Evolutionary conservation across 2,797 vertebrate genomes (phyloP).

Genomic region (Oophaga sylvatica): DNA sequence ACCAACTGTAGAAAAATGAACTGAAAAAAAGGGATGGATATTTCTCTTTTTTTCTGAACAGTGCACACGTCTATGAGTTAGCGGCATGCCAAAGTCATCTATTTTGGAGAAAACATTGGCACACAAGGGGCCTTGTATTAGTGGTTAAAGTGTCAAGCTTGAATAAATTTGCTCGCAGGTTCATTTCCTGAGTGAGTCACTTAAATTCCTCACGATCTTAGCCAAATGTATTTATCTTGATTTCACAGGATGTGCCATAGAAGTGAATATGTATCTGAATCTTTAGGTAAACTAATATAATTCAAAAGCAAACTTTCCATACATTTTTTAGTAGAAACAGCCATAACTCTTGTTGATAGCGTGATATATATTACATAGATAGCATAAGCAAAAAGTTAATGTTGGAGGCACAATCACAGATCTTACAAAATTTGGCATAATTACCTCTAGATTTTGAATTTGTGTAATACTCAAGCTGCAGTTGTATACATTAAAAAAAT

Average conservation of each 20-base stretch:
- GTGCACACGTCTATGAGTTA: neutral
- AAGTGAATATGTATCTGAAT: constrained; percentile 28
- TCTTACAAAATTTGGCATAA: no score
- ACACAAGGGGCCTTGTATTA: constrained; percentile 43
- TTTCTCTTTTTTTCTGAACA: constrained; percentile 1
- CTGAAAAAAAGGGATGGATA: neutral
- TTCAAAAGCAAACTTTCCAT: neutral
- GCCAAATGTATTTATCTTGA: constrained; percentile 33
- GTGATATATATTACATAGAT: neutral
- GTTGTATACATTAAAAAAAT: no score
- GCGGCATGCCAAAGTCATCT: constrained; percentile 29
- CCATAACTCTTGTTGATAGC: neutral
- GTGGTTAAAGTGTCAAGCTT: constrained; percentile 49
- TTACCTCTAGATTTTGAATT: no score
- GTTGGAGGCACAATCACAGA: no score
- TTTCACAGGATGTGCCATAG: constrained; percentile 31
- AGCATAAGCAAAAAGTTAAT: neutral
- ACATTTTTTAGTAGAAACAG: neutral
- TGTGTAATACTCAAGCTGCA: no score
- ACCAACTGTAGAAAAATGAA: neutral
- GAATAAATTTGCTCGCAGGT: constrained; percentile 52
- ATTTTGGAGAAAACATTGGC: constrained; percentile 45
- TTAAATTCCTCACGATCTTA: constrained; percentile 40
- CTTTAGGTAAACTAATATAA: neutral
- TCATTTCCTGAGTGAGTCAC: constrained; percentile 50